Percentiles rank a stretch among this genome's conserved stretches.
phyloP scores from a whole-genome alignment of 2,797 vertebrate genomes.

The Urocyon cinereoargenteus region DNA sequence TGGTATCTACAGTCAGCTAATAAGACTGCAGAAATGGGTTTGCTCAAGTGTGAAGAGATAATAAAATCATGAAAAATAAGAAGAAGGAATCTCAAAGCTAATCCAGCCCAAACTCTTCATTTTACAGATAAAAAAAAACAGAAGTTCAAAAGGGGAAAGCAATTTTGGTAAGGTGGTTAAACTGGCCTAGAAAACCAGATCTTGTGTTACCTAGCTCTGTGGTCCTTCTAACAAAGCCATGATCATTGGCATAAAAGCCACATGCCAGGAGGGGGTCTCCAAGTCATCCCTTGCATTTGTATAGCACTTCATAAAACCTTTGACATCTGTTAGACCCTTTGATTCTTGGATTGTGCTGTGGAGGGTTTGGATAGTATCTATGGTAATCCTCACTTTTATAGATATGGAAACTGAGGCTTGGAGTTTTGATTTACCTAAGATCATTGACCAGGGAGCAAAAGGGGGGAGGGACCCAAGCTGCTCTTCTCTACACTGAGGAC shows the following conservation, averaged over 20 bases:
- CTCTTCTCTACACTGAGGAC: not conserved
- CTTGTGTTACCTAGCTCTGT: not conserved
- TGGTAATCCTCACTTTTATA: slow-evolving; percentile 19
- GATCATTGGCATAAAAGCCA: not conserved
- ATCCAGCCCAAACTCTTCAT: slow-evolving; percentile 41
- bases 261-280: not conserved
- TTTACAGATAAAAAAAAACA: slow-evolving; percentile 31
- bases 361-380: not conserved
- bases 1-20: slow-evolving; percentile 31
- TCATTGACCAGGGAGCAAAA: not conserved
- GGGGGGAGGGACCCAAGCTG: not conserved
- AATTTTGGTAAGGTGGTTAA: slow-evolving; percentile 37
- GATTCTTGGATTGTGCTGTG: not conserved
- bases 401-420: not conserved
- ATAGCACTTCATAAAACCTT: not conserved
- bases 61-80: slow-evolving; percentile 56
- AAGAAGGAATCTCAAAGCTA: slow-evolving; percentile 35
- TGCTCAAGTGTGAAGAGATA: slow-evolving; percentile 27
- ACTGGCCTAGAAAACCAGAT: not conserved
- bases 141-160: not conserved
- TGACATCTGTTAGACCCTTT: not conserved
- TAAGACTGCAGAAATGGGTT: slow-evolving; percentile 32
- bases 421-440: not conserved
- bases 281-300: not conserved
- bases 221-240: not conserved